phyloP scores from a whole-genome alignment of 2,113 vertebrate species.

The Pedionomus torquatus region DNA sequence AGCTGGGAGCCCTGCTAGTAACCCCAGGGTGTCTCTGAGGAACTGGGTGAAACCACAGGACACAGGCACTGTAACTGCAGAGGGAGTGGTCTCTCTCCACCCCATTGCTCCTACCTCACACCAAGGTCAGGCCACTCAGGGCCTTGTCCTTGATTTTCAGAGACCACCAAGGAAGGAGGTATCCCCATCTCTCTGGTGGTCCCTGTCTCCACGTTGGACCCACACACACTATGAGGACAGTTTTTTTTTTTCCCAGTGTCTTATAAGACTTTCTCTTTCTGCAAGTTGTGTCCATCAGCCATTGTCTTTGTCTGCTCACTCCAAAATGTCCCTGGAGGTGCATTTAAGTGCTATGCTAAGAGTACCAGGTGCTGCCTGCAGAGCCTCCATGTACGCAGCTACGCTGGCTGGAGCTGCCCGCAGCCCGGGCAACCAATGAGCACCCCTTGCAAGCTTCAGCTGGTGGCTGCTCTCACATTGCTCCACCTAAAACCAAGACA shows the following conservation, averaged over 20 bases:
- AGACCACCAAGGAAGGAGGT: background rate
- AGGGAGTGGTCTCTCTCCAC: background rate
- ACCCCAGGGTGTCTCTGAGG: background rate
- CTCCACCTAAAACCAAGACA: background rate
- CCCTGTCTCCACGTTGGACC: background rate
- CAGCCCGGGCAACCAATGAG: rapidly evolving
- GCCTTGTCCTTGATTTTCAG: background rate
- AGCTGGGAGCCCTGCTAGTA: background rate
- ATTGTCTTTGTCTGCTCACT: background rate
- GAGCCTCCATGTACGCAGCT: background rate
- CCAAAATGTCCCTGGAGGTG: background rate
- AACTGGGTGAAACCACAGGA: background rate
- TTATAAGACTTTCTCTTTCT: background rate
- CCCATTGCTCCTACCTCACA: background rate
- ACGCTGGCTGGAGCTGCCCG: background rate
- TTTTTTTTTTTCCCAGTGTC: background rate
- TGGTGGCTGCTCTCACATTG: background rate
- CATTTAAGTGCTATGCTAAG: background rate
- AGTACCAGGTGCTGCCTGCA: background rate
- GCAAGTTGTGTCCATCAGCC: background rate
- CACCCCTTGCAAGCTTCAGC: background rate
- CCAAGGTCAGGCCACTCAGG: background rate
- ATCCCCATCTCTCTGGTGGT: background rate
- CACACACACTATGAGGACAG: background rate
- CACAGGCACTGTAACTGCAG: rapidly evolving